These are phyloP conservation scores for Epinotia nisella DNA, from an alignment of 2,888 invertebrate genomes.

Conservation along the genomic window DNA sequence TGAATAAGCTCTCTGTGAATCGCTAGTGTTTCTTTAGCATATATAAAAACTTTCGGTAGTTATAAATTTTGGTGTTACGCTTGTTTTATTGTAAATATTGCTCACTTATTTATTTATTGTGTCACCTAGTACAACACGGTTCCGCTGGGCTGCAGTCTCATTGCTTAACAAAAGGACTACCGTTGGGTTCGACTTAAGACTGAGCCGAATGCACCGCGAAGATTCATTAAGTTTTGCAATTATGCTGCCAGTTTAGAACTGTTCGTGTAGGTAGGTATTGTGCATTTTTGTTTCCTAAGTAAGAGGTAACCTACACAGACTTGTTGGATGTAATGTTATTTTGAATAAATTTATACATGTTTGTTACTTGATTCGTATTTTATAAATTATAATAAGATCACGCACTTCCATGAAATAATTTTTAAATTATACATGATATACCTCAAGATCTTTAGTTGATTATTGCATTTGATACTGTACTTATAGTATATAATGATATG, in stretches of 20 bases:
- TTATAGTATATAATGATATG: constrained; percentile 49
- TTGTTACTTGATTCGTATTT: constrained; percentile 38
- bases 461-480: constrained; percentile 61
- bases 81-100: constrained; percentile 21
- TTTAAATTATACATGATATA: constrained; percentile 50
- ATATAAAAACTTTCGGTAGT: background rate
- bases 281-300: constrained; percentile 16
- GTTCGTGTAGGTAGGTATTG: background rate
- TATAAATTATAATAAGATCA: constrained; percentile 44
- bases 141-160: background rate
- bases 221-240: background rate
- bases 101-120: constrained; percentile 21
- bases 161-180: background rate
- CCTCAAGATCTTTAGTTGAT: constrained; percentile 55
- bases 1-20: constrained; percentile 39
- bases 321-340: constrained; percentile 9
- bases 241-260: background rate
- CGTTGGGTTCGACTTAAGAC: background rate
- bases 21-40: constrained; percentile 26
- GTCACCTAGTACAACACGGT: background rate
- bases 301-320: background rate
- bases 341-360: constrained; percentile 25
- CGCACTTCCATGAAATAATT: constrained; percentile 48
- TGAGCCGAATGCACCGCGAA: background rate
- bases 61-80: constrained; percentile 13